Evolutionary conservation across 2,797 vertebrate genomes (phyloP).

Genomic region (Channallabes apus): DNA sequence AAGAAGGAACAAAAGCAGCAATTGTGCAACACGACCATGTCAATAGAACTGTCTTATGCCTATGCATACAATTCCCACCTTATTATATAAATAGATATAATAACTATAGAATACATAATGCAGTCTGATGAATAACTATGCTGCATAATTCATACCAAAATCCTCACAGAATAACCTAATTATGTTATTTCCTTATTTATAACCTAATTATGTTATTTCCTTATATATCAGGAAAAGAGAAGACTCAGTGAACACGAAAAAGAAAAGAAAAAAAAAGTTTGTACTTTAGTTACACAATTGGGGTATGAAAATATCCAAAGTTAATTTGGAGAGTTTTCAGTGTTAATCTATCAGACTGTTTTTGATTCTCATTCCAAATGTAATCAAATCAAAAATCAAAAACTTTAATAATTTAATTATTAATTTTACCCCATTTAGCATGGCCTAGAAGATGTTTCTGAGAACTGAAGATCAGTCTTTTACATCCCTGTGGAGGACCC

Average conservation of each 20-base stretch:
- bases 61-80: neutral
- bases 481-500: neutral
- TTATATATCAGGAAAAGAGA: neutral
- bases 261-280: neutral
- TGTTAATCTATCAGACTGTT: neutral
- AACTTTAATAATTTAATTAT: too few species aligned
- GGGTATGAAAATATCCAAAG: neutral
- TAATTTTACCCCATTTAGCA: neutral
- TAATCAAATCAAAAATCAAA: neutral
- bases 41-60: neutral
- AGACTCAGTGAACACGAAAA: neutral
- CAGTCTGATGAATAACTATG: neutral
- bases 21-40: constrained; percentile 24
- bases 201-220: neutral
- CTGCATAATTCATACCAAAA: neutral
- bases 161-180: neutral
- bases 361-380: neutral
- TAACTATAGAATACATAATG: neutral
- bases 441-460: too few species aligned
- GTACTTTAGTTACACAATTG: neutral
- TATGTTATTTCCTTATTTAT: neutral
- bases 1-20: constrained; percentile 44
- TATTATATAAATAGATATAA: neutral
- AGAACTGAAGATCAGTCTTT: neutral
- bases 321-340: neutral